Evolutionary conservation across 2,113 vertebrate genomes (phyloP).

Genomic region (Hiodon alosoides): DNA sequence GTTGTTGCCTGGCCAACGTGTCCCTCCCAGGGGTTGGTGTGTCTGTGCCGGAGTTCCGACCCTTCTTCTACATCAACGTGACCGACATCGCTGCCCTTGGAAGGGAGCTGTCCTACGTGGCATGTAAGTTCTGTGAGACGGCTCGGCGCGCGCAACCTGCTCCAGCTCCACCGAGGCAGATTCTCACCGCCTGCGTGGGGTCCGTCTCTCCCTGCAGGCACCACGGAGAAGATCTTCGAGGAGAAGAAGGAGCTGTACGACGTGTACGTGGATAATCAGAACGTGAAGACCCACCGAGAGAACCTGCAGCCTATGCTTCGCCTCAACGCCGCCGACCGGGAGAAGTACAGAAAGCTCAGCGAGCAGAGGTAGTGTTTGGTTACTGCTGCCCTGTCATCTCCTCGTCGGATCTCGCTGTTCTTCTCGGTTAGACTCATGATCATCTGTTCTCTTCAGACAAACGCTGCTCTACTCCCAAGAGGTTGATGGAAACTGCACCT

Average conservation of each 20-base stretch:
- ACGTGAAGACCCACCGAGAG: conserved; percentile 88
- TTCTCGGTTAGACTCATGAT: conserved; percentile 3
- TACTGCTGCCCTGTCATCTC: not conserved
- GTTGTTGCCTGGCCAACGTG: conserved; percentile 91
- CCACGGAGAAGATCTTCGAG: conserved; percentile 97
- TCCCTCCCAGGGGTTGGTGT: conserved; percentile 84
- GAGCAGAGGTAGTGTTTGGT: conserved; percentile 79
- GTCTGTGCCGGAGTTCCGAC: conserved; percentile 84
- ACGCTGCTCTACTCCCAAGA: conserved; percentile 93
- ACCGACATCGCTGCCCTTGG: conserved; percentile 88
- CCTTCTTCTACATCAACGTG: conserved; percentile 95
- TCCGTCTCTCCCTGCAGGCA: conserved; percentile 66
- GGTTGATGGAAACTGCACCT: conserved; percentile 79
- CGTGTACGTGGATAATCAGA: conserved; percentile 94
- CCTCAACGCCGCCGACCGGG: conserved; percentile 82
- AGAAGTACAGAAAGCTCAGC: conserved; percentile 89
- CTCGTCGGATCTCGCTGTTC: not conserved
- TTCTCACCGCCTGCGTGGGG: conserved; percentile 34
- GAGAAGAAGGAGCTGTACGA: conserved; percentile 91
- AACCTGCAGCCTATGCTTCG: conserved; percentile 82
- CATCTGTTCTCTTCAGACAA: conserved; percentile 66
- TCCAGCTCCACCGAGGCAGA: not conserved
- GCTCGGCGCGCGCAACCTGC: no score
- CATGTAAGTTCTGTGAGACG: conserved; percentile 76
- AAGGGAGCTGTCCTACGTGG: conserved; percentile 88